Percentiles rank a stretch among this genome's conserved stretches.
phyloP scores from a whole-genome alignment of 2,113 vertebrate species.

The Ptilonorhynchus violaceus region DNA sequence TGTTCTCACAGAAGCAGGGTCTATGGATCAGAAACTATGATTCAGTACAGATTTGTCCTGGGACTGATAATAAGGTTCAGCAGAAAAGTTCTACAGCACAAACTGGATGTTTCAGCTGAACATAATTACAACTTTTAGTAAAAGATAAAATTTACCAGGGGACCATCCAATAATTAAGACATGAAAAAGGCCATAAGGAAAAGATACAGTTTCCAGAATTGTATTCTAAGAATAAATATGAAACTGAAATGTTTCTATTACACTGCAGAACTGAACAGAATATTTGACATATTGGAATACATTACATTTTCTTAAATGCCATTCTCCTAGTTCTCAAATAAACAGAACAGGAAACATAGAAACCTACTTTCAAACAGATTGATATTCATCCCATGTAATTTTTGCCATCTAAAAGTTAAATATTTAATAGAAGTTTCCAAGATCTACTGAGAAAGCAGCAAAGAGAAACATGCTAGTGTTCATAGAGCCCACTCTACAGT shows the following conservation, averaged over 20 bases:
- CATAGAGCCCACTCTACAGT: neutral
- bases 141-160: neutral
- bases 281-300: neutral
- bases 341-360: neutral
- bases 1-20: neutral
- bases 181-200: neutral
- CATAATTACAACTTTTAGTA: neutral
- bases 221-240: neutral
- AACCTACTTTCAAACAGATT: neutral
- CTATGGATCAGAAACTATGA: neutral
- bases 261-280: neutral
- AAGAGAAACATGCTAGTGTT: neutral
- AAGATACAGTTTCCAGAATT: neutral
- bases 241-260: neutral
- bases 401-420: neutral
- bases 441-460: neutral
- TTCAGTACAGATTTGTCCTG: neutral
- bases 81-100: neutral
- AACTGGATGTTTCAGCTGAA: neutral
- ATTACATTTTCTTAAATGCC: neutral
- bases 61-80: neutral
- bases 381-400: neutral
- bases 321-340: neutral
- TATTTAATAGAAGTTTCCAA: neutral
- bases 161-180: neutral